These are phyloP conservation scores for Scaptomyza hsui DNA, from an alignment of 1,140 invertebrate species.

Conservation along the genomic window DNA sequence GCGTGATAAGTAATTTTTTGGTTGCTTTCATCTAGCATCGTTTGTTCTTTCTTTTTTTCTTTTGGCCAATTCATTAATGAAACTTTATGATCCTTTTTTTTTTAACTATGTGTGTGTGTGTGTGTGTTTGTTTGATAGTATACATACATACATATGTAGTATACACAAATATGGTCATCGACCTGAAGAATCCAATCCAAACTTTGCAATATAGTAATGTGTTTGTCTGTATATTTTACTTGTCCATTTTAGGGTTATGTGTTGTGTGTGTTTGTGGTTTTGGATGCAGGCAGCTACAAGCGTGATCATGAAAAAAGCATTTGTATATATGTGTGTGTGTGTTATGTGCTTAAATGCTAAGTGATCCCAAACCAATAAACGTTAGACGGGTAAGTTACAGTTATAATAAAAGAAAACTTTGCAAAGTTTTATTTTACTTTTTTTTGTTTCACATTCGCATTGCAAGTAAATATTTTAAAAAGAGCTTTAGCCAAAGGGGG, in stretches of 20 bases:
- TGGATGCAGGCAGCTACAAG: constrained; percentile 1
- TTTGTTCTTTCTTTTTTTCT: not conserved
- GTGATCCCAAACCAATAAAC: constrained; percentile 40
- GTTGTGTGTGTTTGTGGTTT: not conserved
- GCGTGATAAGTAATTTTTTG: constrained; percentile 18
- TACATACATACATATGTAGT: too few relatives aligned
- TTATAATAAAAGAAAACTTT: constrained; percentile 34
- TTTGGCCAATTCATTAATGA: constrained; percentile 11
- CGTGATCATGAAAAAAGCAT: constrained; percentile 15
- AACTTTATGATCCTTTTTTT: not conserved
- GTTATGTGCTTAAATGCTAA: constrained; percentile 19
- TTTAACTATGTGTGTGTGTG: constrained; percentile 1
- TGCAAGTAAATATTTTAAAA: constrained; percentile 29
- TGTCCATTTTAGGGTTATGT: not conserved
- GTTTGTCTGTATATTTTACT: not conserved
- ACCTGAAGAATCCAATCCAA: constrained; percentile 25
- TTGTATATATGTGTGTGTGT: constrained; percentile 16
- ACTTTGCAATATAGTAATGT: constrained; percentile 10
- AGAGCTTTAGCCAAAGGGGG: not conserved
- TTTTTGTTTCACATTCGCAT: constrained; percentile 48
- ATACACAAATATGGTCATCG: constrained; percentile 32
- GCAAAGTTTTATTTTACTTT: constrained; percentile 31
- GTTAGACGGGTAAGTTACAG: constrained; percentile 45
- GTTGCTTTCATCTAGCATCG: constrained; percentile 20
- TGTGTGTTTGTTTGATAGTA: not conserved